Conservation (phyloP, 2,113 vertebrate genomes). For the Xiphias gladius region DNA sequence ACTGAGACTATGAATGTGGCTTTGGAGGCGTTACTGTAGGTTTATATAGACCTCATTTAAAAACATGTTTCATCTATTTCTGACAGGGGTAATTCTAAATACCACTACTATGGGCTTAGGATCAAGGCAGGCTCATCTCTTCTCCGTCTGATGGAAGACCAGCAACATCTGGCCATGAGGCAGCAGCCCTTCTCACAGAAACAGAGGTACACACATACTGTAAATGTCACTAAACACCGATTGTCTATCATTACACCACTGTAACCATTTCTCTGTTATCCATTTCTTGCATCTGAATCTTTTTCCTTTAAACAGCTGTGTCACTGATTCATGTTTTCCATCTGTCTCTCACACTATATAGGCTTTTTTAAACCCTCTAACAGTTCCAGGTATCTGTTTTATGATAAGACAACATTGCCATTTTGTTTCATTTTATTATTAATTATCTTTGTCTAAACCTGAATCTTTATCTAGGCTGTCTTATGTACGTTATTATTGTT, state of each 20-base stretch:
- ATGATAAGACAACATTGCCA: neutral
- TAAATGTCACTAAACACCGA: neutral
- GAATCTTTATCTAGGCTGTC: neutral
- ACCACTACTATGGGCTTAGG: conserved; percentile 95
- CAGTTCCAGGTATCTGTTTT: neutral
- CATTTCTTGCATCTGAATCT: neutral
- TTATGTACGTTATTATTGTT: neutral
- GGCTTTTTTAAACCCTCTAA: neutral
- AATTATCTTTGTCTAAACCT: conserved; percentile 1
- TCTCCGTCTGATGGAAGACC: conserved; percentile 93
- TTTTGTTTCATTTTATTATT: conserved; percentile 15
- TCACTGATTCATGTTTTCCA: neutral
- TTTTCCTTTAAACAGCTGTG: neutral
- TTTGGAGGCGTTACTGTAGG: neutral
- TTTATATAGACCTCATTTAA: neutral
- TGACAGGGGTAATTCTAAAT: conserved; percentile 93
- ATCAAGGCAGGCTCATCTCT: conserved; percentile 94
- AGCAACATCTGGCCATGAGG: conserved; percentile 95
- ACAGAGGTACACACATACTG: conserved; percentile 85
- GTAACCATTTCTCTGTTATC: neutral
- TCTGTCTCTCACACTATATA: neutral
- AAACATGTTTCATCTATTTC: conserved; percentile 8
- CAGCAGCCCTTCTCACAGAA: conserved; percentile 96
- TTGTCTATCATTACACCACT: neutral
- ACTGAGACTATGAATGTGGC: neutral